Evolutionary conservation across 2,888 invertebrate species (phyloP).

Genomic region (Tachina grossa): DNA sequence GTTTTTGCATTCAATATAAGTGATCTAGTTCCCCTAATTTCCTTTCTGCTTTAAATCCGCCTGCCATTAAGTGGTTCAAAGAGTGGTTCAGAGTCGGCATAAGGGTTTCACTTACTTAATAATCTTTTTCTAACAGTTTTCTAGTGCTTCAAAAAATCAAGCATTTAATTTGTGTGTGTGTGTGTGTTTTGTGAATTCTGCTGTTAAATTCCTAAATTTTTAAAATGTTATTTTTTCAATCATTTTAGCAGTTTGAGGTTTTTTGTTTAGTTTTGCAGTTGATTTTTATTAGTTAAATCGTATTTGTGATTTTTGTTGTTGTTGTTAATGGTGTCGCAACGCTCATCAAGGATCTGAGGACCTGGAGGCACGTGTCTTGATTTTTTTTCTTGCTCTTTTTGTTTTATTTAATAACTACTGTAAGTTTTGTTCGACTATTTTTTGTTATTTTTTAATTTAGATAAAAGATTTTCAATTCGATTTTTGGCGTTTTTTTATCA

Average conservation of each 20-base stretch:
- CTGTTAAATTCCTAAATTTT: constrained; percentile 42
- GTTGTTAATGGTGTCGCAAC: constrained; percentile 67
- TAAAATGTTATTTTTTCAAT: constrained; percentile 43
- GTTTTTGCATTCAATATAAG: too few species aligned
- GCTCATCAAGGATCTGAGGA: constrained; percentile 74
- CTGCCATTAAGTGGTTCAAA: constrained; percentile 37
- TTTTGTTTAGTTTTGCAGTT: constrained; percentile 58
- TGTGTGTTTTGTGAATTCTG: neutral
- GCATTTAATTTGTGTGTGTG: constrained; percentile 18
- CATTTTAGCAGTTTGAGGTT: constrained; percentile 51
- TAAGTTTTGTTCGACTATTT: constrained; percentile 65
- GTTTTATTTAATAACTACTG: constrained; percentile 45
- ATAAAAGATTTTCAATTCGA: constrained; percentile 51
- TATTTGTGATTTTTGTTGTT: constrained; percentile 37
- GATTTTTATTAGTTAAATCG: constrained; percentile 49
- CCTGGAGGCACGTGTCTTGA: constrained; percentile 74
- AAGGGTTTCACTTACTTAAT: constrained; percentile 1
- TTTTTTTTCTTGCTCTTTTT: constrained; percentile 19
- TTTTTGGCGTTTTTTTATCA: constrained; percentile 60
- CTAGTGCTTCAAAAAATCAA: constrained; percentile 52
- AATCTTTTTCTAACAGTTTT: constrained; percentile 8
- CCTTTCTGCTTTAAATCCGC: neutral
- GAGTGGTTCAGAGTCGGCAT: neutral
- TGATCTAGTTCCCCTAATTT: too few species aligned
- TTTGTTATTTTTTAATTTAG: constrained; percentile 43